Base-by-base conservation (phyloP, 2,113 vertebrate genomes). In the Macquaria australasica region DNA sequence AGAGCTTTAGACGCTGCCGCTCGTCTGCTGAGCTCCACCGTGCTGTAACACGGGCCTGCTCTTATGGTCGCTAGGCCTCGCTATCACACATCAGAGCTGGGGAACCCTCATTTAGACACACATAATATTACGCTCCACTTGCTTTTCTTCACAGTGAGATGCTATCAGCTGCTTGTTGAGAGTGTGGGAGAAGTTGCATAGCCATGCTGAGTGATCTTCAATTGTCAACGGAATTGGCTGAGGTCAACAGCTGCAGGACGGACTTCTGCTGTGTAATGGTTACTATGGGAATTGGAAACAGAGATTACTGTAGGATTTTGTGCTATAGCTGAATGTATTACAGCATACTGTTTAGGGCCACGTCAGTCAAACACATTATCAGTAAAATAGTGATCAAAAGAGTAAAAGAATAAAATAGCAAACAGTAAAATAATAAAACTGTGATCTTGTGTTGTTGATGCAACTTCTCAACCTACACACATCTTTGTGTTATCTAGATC, bases 1-100 rank as follows among this genome's bases (percentile, higher is more conserved):
- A 94, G 91, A 95, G 94, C 87, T 96, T 95, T 93, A 94, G 91
- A 94, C 82, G 83, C 86, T 34, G 84, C 91, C 56, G 74, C 84
- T 90, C 84, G 69, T 90, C 88, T 90, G 90, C 88, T 23, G 85
- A 82, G 83, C 79, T 89, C 80, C 62, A 34, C 71, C 67, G 58
- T 68, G 34, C 34, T 34, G 85, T 83, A 88, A 81, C 79, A 45
- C 12, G 14, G 85, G 84, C 83, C 75, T 48, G 77, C 28, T 43
- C 79, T 8, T 45, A 77, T 78, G 86, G 88, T 88, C 78, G 89
- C 81, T 82, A 75, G 88, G 82, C 84, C 88, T 77, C 43, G 3
- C 82, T 81, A 78, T 87, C 71, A 75, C 83, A 87, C 87, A 77
- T 89, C 73, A 76, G 78, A 86, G 58, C 62, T 48, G 83, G 73